Percentiles rank a stretch among this genome's conserved stretches.
Evolutionary conservation across 2,888 invertebrate genomes (phyloP).

Genomic region (Monoplex corrugatus): DNA sequence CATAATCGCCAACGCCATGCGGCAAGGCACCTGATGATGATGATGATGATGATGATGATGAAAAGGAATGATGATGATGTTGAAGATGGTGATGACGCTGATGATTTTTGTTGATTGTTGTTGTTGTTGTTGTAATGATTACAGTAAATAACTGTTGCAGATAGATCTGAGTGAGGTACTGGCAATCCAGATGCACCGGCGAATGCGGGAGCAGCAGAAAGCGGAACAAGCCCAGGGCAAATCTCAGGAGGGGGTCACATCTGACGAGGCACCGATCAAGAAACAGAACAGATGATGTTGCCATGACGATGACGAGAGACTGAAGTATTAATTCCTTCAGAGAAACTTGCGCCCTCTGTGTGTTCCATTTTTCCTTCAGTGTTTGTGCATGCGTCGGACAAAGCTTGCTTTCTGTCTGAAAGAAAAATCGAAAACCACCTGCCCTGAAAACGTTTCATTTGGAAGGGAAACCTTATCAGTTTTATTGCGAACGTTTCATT

Average conservation of each 20-base stretch:
- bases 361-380: not conserved
- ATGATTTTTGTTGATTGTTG: no score
- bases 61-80: no score
- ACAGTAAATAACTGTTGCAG: no score
- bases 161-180: slow-evolving; percentile 97
- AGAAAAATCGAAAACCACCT: no score
- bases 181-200: slow-evolving; percentile 94
- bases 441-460: not conserved
- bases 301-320: not conserved
- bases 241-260: not conserved
- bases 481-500: not conserved
- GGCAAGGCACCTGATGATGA: not conserved
- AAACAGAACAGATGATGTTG: slow-evolving; percentile 29
- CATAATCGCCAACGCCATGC: not conserved
- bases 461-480: not conserved
- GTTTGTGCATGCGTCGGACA: not conserved
- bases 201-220: slow-evolving; percentile 84
- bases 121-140: no score
- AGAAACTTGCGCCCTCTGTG: not conserved
- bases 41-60: not conserved
- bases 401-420: no score
- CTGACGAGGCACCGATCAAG: not conserved
- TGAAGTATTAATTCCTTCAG: not conserved
- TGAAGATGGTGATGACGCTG: not conserved
- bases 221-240: slow-evolving; percentile 54